A percentile compares a stretch with the other conserved stretches of the same genome.
Conservation (phyloP, 2,888 invertebrate species). For the Seira musarum region DNA sequence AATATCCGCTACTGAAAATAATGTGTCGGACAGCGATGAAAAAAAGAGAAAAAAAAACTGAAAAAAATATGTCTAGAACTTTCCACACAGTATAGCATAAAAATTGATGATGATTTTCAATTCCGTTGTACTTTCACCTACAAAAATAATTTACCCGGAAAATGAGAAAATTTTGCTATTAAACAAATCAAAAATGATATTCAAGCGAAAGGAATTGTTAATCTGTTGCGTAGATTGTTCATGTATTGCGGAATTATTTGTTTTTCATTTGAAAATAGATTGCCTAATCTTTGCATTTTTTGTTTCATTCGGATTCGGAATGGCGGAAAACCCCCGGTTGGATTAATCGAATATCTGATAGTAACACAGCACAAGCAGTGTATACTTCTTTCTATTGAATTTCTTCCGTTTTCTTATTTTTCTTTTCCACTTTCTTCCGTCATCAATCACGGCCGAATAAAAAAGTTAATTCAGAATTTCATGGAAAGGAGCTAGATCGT, state of each 20-base stretch:
- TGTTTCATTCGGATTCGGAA: neutral
- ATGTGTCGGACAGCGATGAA: neutral
- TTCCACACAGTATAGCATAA: conserved; percentile 16
- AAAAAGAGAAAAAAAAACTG: conserved; percentile 4
- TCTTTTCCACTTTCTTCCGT: neutral
- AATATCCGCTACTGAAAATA: too few species aligned
- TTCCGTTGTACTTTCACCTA: conserved; percentile 57
- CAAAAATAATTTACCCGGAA: conserved; percentile 46
- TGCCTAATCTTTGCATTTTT: neutral
- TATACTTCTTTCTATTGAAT: too few species aligned
- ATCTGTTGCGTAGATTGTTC: neutral
- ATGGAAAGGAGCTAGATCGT: neutral
- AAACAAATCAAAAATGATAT: conserved; percentile 55
- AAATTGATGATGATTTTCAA: conserved; percentile 1
- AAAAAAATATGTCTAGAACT: neutral
- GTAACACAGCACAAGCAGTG: too few species aligned
- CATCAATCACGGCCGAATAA: conserved; percentile 2
- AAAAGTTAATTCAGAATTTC: conserved; percentile 11
- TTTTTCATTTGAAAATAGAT: neutral
- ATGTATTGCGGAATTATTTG: neutral
- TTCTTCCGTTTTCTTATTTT: neutral
- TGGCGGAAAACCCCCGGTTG: too few species aligned
- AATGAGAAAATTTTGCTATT: conserved; percentile 48
- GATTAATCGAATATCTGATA: too few species aligned
- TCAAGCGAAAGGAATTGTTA: conserved; percentile 2